Evolutionary conservation across 2,113 vertebrate genomes (phyloP).

Genomic region (Cyprinodon brontotheroides): DNA sequence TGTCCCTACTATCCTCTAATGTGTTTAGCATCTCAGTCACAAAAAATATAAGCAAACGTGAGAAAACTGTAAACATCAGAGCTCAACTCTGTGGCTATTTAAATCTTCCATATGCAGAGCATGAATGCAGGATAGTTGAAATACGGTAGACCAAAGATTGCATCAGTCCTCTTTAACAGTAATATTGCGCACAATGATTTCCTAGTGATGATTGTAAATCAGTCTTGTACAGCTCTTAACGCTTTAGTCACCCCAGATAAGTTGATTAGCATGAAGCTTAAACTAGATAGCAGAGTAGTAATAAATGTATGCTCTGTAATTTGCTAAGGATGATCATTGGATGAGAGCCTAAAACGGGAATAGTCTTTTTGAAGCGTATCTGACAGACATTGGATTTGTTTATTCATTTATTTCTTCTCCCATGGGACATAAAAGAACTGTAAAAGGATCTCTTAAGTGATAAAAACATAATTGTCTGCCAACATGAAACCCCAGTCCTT

Average conservation of each 20-base stretch:
- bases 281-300: not conserved
- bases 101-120: no score
- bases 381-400: not conserved
- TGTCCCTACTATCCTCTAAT: no score
- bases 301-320: not conserved
- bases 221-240: not conserved
- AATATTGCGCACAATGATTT: no score
- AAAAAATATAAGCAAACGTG: no score
- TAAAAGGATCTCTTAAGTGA: not conserved
- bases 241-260: not conserved
- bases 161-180: no score
- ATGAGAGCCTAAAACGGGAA: not conserved
- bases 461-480: not conserved
- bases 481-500: not conserved
- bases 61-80: no score
- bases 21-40: no score
- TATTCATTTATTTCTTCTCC: not conserved
- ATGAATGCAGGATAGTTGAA: no score
- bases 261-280: not conserved
- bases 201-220: not conserved
- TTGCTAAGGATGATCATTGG: not conserved
- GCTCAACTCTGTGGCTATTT: no score
- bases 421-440: not conserved
- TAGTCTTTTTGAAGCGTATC: not conserved
- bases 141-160: no score